Conservation (phyloP, 1,140 invertebrate genomes). For the Marisa cornuarietis region DNA sequence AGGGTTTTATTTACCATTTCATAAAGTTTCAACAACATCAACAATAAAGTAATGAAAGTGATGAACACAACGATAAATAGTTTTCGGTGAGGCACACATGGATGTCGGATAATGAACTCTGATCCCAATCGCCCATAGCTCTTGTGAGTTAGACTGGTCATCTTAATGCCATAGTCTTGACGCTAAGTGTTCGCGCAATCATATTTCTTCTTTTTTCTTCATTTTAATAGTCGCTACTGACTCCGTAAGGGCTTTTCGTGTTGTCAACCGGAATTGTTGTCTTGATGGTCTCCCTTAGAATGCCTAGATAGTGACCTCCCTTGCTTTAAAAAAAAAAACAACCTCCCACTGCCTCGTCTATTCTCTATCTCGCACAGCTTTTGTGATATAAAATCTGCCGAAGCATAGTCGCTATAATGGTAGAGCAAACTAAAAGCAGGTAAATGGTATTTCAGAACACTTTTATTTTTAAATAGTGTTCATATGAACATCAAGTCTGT, state of each 20-base stretch:
- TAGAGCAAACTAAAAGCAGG: no score
- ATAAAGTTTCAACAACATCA: not conserved
- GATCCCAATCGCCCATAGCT: constrained; percentile 5
- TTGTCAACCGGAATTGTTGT: not conserved
- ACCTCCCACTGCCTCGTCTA: no score
- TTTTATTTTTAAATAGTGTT: no score
- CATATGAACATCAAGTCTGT: no score
- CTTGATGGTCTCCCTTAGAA: no score
- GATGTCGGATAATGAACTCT: constrained; percentile 15
- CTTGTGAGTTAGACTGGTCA: constrained; percentile 9
- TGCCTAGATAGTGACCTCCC: no score
- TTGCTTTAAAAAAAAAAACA: no score
- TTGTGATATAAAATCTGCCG: no score
- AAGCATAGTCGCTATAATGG: no score
- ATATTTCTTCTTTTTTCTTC: no score
- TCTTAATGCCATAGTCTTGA: not conserved
- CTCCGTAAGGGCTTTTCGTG: not conserved
- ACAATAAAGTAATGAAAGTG: not conserved
- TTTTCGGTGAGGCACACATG: not conserved
- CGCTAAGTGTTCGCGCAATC: not conserved
- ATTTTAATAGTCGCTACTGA: not conserved
- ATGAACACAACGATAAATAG: constrained; percentile 8
- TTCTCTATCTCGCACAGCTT: no score
- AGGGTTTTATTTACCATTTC: constrained; percentile 7
- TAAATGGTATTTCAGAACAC: no score